These are phyloP conservation scores for Lottia scabra DNA, from an alignment of 2,888 invertebrate genomes.

Conservation along the genomic window DNA sequence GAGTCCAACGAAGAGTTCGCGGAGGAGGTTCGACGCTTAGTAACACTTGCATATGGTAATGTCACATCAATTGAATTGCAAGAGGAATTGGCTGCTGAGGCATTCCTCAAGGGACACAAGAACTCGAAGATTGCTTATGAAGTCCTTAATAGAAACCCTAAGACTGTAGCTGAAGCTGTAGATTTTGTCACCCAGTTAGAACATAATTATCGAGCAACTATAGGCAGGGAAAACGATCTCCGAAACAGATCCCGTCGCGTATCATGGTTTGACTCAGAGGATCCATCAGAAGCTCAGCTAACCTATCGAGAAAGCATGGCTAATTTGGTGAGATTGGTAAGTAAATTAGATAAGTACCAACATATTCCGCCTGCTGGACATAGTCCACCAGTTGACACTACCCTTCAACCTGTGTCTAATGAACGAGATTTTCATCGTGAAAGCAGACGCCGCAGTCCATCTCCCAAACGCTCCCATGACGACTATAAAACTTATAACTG, in stretches of 20 bases:
- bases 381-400: too few relatives aligned
- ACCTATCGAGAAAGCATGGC: too few relatives aligned
- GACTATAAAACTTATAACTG: not conserved
- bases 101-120: not conserved
- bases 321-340: too few relatives aligned
- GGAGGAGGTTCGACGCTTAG: not conserved
- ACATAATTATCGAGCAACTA: not conserved
- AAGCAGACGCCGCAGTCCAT: too few relatives aligned
- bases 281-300: too few relatives aligned
- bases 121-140: not conserved
- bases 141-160: not conserved
- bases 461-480: too few relatives aligned
- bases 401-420: too few relatives aligned
- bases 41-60: not conserved
- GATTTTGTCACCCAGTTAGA: slow-evolving; percentile 1
- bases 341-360: too few relatives aligned
- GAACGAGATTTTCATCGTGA: too few relatives aligned
- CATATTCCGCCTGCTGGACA: too few relatives aligned
- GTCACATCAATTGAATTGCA: not conserved
- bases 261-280: too few relatives aligned
- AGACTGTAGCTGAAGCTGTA: not conserved
- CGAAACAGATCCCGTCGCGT: too few relatives aligned
- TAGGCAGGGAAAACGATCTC: not conserved
- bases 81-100: not conserved
- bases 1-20: not conserved